These are phyloP conservation scores for Sarcophaga peregrina DNA, from an alignment of 1,140 invertebrate genomes.

Conservation along the genomic window DNA sequence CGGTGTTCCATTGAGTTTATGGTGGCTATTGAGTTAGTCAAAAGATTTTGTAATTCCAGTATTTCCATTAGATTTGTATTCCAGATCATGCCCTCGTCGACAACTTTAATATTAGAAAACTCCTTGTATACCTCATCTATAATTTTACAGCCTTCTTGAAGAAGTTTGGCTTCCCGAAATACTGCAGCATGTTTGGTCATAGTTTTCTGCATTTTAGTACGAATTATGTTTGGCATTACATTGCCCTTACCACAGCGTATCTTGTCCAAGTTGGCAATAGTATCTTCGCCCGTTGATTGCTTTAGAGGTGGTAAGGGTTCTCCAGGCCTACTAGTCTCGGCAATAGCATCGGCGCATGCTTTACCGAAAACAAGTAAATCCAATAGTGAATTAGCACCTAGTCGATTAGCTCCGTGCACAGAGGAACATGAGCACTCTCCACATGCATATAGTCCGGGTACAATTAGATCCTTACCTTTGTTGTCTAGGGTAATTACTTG, in stretches of 20 bases:
- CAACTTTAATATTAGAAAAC: conserved; percentile 74
- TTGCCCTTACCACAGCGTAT: conserved; percentile 81
- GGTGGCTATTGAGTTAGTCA: conserved; percentile 92
- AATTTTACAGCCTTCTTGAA: conserved; percentile 81
- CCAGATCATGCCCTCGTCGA: conserved; percentile 83
- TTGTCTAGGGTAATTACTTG: conserved; percentile 74
- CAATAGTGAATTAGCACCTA: conserved; percentile 96
- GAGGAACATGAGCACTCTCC: conserved; percentile 81
- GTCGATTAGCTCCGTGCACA: conserved; percentile 96
- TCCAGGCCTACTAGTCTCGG: conserved; percentile 84
- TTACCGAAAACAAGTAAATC: conserved; percentile 98
- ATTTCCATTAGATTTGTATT: conserved; percentile 97
- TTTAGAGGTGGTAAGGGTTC: conserved; percentile 77
- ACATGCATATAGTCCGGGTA: conserved; percentile 77
- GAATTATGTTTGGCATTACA: conserved; percentile 83
- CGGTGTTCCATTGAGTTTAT: conserved; percentile 90
- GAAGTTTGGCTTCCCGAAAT: conserved; percentile 88
- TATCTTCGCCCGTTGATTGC: conserved; percentile 87
- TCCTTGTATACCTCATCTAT: conserved; percentile 74
- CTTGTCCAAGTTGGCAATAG: conserved; percentile 91
- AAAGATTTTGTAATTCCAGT: conserved; percentile 95
- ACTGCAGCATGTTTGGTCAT: conserved; percentile 98
- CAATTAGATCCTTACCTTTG: conserved; percentile 76
- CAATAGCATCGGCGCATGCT: conserved; percentile 92
- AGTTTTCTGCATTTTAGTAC: conserved; percentile 94